Conservation (phyloP, 2,113 vertebrate genomes). For the Spilogale gracilis region DNA sequence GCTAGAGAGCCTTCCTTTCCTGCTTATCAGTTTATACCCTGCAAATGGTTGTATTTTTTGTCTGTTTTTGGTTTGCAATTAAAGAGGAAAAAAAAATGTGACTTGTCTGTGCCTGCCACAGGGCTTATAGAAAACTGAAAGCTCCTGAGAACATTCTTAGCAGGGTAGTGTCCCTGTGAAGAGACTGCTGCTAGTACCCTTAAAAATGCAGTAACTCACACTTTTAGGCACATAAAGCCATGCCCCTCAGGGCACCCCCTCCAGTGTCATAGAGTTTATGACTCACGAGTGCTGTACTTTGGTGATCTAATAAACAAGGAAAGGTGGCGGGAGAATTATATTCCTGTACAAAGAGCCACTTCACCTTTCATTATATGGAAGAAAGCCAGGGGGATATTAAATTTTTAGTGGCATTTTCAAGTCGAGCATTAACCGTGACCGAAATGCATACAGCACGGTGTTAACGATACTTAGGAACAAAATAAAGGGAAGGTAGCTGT, state of each 20-base stretch:
- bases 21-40: neutral
- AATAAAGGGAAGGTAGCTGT: neutral
- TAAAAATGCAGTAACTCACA: slow-evolving; percentile 57
- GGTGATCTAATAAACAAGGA: slow-evolving; percentile 63
- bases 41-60: neutral
- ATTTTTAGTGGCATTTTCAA: slow-evolving; percentile 61
- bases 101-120: neutral
- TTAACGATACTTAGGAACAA: slow-evolving; percentile 22
- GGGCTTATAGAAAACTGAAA: neutral
- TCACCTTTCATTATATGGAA: slow-evolving; percentile 30
- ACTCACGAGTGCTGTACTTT: slow-evolving; percentile 15
- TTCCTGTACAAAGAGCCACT: slow-evolving; percentile 37
- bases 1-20: neutral
- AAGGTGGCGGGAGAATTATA: slow-evolving; percentile 41
- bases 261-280: slow-evolving; percentile 57
- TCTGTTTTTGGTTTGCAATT: neutral
- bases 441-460: neutral
- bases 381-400: neutral
- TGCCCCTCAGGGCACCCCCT: neutral
- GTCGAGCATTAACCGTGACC: neutral
- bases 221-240: slow-evolving; percentile 17
- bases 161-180: slow-evolving; percentile 38
- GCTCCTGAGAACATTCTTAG: slow-evolving; percentile 28
- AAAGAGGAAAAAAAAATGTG: slow-evolving; percentile 3
- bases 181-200: slow-evolving; percentile 48